Evolutionary conservation across 2,113 vertebrate genomes (phyloP), one percentile per base, ranked within the genome.

Genomic region (Onychorhynchus coronatus): DNA sequence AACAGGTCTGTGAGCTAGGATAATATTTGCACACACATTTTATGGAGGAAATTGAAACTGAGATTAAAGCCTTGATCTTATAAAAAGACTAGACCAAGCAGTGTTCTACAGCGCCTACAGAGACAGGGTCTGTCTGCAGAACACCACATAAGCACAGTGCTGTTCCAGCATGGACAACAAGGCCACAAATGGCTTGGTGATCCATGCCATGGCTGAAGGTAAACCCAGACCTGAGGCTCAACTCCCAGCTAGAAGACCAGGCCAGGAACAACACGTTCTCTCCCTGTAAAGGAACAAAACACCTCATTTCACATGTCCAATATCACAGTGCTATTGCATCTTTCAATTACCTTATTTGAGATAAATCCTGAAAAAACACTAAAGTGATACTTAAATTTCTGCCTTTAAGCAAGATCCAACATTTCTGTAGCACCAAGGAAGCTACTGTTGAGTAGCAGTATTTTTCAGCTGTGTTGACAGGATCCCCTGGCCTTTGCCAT

Each of bases 391-490:
- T 86, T 14, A 56, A 30, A 68, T 91, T 80, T 92, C 27, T 88
- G 30, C 28, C 63, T 83, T 88, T 55, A 63, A 78, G 27, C 56
- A 74, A 25, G 21, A 44, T 23, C 10, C 74, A 68, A 71, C 14
- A 6, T 88, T 90, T 93, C 65, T 6, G 14, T 65, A 76, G 67
- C 55, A 85, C 61, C 72, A 84, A 92, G 62, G 61, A 88, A 84
- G 85, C 12, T 82, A 73, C 44, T 1, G 14, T 61, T 49, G 71
- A 79, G 67, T 82, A 96, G 71, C 2, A 4, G 18, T 85, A 84
- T 75, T 79, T 94, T 89, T 88, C 92, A 93, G 20, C 56, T 73
- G n/a, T 76, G 66, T 91, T 96, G 95, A 93, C 94, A 97, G 94
- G 56, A 62, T 89, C 42, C 39, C 49, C 58, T 88, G 85, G 90